These are phyloP conservation scores for Charanyca ferruginea DNA, from an alignment of 2,888 invertebrate genomes.

Conservation along the genomic window DNA sequence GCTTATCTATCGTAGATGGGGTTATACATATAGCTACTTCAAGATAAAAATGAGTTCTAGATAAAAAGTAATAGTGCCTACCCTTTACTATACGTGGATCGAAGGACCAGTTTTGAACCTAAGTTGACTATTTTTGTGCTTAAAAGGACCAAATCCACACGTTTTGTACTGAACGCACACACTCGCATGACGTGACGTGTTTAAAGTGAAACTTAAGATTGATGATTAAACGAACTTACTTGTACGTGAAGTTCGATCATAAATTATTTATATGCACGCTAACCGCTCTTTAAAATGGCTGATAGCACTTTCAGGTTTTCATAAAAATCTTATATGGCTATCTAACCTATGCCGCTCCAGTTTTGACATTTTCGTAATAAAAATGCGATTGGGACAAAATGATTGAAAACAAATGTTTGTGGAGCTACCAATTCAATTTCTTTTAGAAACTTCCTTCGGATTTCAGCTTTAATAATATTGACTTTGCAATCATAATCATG, in stretches of 20 bases:
- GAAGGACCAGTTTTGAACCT: not conserved
- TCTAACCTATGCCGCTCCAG: not conserved
- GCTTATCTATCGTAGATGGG: constrained; percentile 1
- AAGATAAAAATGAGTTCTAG: not conserved
- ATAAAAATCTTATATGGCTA: not conserved
- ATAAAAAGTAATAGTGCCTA: constrained; percentile 8
- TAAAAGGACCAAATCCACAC: not conserved
- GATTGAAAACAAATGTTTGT: constrained; percentile 43
- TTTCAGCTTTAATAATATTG: constrained; percentile 20
- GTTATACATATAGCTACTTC: not conserved
- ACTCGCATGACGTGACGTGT: not conserved
- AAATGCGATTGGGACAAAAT: constrained; percentile 27
- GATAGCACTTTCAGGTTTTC: constrained; percentile 6
- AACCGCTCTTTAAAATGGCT: not conserved
- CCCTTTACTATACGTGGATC: not conserved
- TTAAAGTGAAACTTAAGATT: no score
- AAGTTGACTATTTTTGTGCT: constrained; percentile 1
- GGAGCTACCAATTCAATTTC: constrained; percentile 30
- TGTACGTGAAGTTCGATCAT: no score
- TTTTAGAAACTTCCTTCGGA: not conserved
- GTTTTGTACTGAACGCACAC: no score
- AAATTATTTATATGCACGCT: not conserved
- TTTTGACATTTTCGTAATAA: constrained; percentile 20
- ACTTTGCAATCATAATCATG: constrained; percentile 14
- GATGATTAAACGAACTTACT: no score